Evolutionary conservation across 2,888 invertebrate genomes (phyloP).

Genomic region (Villa cingulata): DNA sequence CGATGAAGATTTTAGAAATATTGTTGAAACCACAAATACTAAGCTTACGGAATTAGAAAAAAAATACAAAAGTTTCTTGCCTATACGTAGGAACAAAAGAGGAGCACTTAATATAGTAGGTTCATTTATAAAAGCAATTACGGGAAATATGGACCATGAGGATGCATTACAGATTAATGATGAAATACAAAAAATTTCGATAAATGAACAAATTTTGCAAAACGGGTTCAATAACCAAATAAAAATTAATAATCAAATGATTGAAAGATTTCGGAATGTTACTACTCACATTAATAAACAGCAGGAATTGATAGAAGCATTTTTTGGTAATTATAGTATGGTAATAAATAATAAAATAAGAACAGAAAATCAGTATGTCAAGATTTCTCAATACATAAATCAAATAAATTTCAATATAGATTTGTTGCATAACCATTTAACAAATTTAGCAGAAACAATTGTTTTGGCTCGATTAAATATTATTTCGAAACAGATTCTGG

Average conservation of each 20-base stretch:
- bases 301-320: neutral
- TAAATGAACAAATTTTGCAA: no score
- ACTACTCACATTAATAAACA: neutral
- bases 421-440: neutral
- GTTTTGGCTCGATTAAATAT: neutral
- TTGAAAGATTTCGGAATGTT: neutral
- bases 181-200: no score
- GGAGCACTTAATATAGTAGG: neutral
- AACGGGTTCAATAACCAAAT: no score
- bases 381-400: neutral
- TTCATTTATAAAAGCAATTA: neutral
- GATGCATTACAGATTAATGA: no score
- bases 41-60: neutral
- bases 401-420: neutral
- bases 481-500: neutral
- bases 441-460: neutral
- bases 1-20: neutral
- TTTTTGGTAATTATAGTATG: neutral
- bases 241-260: neutral
- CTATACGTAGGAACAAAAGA: no score
- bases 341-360: neutral
- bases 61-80: neutral
- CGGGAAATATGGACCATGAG: neutral
- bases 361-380: neutral
- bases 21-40: neutral